These are phyloP conservation scores for Macroglossus sobrinus DNA, from an alignment of 2,113 vertebrate species.

Conservation along the genomic window DNA sequence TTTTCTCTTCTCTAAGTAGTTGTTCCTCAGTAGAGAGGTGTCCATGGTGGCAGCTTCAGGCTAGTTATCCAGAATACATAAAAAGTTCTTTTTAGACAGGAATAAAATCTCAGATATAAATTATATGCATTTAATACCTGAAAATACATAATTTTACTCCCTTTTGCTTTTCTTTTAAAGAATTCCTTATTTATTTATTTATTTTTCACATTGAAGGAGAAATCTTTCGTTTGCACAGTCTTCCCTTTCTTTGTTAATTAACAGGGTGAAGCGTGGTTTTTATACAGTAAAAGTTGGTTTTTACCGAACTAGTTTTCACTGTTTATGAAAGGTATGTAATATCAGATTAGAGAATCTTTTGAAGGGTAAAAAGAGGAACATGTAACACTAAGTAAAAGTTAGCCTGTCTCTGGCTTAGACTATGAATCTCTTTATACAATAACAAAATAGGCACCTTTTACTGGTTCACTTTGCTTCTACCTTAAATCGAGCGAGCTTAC, in stretches of 20 bases:
- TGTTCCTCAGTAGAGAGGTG: neutral
- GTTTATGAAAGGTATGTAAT: neutral
- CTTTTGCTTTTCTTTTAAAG: neutral
- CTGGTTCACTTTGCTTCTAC: neutral
- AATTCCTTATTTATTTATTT: neutral
- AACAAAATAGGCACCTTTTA: neutral
- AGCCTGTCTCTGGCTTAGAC: neutral
- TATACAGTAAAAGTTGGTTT: neutral
- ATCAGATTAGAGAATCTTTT: neutral
- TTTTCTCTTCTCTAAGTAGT: neutral
- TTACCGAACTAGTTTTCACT: neutral
- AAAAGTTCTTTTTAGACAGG: neutral
- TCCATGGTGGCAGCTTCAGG: neutral
- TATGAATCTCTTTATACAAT: neutral
- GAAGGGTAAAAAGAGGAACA: neutral
- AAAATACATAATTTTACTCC: neutral
- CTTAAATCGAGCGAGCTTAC: neutral
- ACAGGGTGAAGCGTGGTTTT: neutral
- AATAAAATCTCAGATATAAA: neutral
- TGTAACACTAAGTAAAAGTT: neutral
- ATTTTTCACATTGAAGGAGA: neutral
- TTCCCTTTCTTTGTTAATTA: slow-evolving; percentile 30
- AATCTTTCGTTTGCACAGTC: neutral
- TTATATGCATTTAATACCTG: neutral
- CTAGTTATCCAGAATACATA: neutral